Base-by-base conservation (phyloP, 2,888 invertebrate genomes). In the Chironomus riparius region DNA sequence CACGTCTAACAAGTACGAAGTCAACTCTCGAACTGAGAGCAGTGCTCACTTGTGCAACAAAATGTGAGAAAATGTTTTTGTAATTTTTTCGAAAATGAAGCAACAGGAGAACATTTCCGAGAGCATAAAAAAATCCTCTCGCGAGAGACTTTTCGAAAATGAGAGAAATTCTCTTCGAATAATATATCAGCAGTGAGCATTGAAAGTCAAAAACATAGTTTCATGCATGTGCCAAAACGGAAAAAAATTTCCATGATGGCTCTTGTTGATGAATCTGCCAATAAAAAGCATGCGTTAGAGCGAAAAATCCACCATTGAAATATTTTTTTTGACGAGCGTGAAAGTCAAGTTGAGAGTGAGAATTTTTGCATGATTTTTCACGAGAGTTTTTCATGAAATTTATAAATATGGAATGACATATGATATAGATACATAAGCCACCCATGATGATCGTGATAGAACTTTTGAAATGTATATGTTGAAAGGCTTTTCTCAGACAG, bases 201-300 rank as follows among this genome's bases (percentile, higher is more conserved):
- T 7, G 15, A 56, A 18, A 56, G 56, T 38, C 38, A 38, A 38
- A 38, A 38, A 38, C 10, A 38, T 38, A 38, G 38, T 38, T 38
- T 38, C 38, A 38, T 38, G 38, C 38, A 38, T 38, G 38, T 38
- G 38, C 38, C 38, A 38, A 38, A 38, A 38, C 38, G 38, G 18
- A 50, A 50, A 22, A 47, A 61, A 70, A 68, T 12, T 73, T 75
- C 68, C 77, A 77, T 76, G 62, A 77, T 77, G 77, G 77, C 77
- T 71, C 47, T 56, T 15, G 5, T 10, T 24, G 65, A 38, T 13
- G 48, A 38, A 38, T 28, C 68, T 76, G 71, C 77, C 77, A 77
- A 77, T 77, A 77, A 68, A 69, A 77, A 76, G 76, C 77, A 77
- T 77, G 77, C 77, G 77, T 76, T 56, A 15, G 70, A 69, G 50